A percentile compares a stretch with the other conserved stretches of the same genome.
These are phyloP conservation scores for Chinchilla lanigera DNA, from an alignment of 2,113 vertebrate genomes.

Conservation along the genomic window DNA sequence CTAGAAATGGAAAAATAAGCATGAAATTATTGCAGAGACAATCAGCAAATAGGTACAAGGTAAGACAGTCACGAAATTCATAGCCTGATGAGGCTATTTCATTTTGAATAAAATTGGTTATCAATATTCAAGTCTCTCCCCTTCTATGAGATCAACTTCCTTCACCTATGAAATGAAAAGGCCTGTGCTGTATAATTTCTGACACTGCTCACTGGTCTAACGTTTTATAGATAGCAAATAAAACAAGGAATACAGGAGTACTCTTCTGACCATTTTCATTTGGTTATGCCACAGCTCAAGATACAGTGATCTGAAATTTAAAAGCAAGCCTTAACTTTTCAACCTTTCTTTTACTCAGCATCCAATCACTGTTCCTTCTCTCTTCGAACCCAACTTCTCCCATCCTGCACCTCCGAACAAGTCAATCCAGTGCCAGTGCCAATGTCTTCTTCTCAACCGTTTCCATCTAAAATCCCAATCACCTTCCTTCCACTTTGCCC, in stretches of 20 bases:
- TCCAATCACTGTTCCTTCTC: background rate
- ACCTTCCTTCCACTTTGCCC: background rate
- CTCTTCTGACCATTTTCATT: constrained; percentile 20
- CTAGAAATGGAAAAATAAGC: constrained; percentile 84
- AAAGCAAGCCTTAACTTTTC: constrained; percentile 6
- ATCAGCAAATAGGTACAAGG: background rate
- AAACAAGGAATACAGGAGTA: constrained; percentile 5
- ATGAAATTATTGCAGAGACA: background rate
- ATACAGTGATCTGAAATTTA: background rate
- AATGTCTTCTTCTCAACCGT: background rate
- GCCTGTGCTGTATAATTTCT: constrained; percentile 2
- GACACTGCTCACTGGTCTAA: background rate
- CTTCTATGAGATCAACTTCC: background rate
- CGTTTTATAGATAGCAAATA: constrained; percentile 15
- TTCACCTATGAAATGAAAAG: constrained; percentile 16
- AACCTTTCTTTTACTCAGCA: background rate
- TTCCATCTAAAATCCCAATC: constrained; percentile 14
- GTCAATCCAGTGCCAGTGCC: background rate
- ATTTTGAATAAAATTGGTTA: background rate
- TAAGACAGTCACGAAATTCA: constrained; percentile 32
- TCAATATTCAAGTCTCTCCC: background rate
- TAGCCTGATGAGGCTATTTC: background rate
- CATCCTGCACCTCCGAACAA: background rate
- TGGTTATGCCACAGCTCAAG: background rate
- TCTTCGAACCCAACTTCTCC: constrained; percentile 12